Conservation (phyloP, 2,113 vertebrate genomes). For the Meriones unguiculatus region DNA sequence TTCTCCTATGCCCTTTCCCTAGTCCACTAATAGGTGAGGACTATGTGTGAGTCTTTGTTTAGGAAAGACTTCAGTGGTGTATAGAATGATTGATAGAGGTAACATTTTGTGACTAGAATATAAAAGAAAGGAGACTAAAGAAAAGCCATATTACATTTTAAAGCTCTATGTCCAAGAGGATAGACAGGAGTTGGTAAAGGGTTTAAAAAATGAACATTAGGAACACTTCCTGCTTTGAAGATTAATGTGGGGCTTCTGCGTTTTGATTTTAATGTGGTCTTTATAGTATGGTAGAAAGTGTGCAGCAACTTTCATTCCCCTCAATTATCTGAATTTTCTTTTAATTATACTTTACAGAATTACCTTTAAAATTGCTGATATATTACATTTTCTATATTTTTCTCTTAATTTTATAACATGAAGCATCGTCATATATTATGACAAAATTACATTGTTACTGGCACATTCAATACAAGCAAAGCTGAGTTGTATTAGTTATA, state of each 20-base stretch:
- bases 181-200: not conserved
- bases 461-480: not conserved
- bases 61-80: not conserved
- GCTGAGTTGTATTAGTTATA: not conserved
- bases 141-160: not conserved
- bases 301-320: not conserved
- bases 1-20: too few relatives aligned
- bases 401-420: slow-evolving; percentile 16
- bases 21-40: too few relatives aligned
- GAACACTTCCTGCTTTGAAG: not conserved
- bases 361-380: not conserved
- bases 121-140: not conserved
- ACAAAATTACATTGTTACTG: not conserved
- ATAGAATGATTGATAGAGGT: not conserved
- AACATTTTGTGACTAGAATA: not conserved
- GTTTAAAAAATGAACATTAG: not conserved
- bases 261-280: not conserved
- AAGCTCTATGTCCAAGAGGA: not conserved
- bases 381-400: not conserved
- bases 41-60: not conserved
- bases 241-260: not conserved
- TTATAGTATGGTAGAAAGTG: not conserved
- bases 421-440: not conserved
- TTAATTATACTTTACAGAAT: not conserved
- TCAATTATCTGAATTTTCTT: not conserved